phyloP scores from a whole-genome alignment of 2,113 vertebrate genomes.

The Tenebrosternarchus preto region DNA sequence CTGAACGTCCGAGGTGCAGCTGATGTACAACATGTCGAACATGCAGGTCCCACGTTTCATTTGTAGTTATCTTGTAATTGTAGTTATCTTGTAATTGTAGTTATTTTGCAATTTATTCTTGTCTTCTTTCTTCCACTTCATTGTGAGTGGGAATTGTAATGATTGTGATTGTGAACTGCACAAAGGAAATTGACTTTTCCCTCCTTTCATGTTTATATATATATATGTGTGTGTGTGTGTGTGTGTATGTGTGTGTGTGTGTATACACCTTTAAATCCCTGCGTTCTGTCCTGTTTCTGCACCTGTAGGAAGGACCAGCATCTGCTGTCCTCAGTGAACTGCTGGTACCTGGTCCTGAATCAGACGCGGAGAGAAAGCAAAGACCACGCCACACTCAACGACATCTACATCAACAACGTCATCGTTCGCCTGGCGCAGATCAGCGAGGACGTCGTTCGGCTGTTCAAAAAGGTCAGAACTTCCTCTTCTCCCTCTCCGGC shows the following conservation, averaged over 20 bases:
- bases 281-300: slow-evolving; percentile 43
- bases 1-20: background rate
- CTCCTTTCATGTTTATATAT: too few species aligned
- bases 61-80: background rate
- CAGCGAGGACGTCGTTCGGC: slow-evolving; percentile 97
- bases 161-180: too few species aligned
- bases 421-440: slow-evolving; percentile 94
- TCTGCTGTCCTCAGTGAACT: slow-evolving; percentile 94
- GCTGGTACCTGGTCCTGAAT: slow-evolving; percentile 96
- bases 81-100: background rate
- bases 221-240: too few species aligned
- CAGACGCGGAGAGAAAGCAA: slow-evolving; percentile 95
- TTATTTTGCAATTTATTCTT: too few species aligned
- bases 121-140: too few species aligned
- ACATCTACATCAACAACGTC: slow-evolving; percentile 98
- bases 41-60: background rate
- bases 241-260: too few species aligned
- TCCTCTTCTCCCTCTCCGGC: background rate
- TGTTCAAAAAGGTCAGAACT: slow-evolving; percentile 94
- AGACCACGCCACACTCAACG: slow-evolving; percentile 93
- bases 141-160: too few species aligned
- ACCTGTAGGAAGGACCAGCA: slow-evolving; percentile 92
- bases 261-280: background rate
- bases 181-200: too few species aligned
- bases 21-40: background rate